Base-by-base conservation (phyloP, 2,113 vertebrate species). In the Cyprinus carpio region DNA sequence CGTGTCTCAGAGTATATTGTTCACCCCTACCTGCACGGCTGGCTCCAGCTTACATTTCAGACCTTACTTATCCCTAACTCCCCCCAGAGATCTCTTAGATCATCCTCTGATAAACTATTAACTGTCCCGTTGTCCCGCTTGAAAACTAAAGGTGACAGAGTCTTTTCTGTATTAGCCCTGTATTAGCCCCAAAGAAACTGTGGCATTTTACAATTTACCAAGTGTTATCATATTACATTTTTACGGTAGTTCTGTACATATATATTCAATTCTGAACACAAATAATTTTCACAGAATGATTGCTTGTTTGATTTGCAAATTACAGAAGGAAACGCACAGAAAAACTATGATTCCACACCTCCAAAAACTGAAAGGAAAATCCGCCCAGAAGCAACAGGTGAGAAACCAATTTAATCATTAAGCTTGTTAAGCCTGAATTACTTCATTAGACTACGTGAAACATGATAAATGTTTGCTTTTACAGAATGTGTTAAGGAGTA, bases 401-500 rank as follows among this genome's bases (percentile, higher is more conserved):
- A 91, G 90, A 54, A 40, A 40, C 8, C n/a, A 49, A 4, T 7
- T 58, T 34, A 9, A 7, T 46, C 29, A n/a, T 13, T 46, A 1
- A 40, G 40, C 7, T 10, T 46, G 16, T 6, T 8, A 62, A 51
- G 20, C n/a, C 16, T 43, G 13, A 75, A 54, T 40, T 6, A 7
- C 1, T n/a, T 64, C 2, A 64, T 80, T 65, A 31, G 23, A 43
- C 20, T 80, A 27, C 23, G 15, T 11, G 12, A 27, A 43, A 25
- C 15, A 20, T 78, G n/a, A 37, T 25, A 15, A 56, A 43, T 51
- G 1, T 75, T 69, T 77, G n/a, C 89, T 84, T 84, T 65, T 86
- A 12, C 90, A 99, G 98, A 93, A 67, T 78, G 71, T 1, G 95
- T 96, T 62, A 93, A 93, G 87, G 80, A 83, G 20, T 97, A 96